Evolutionary conservation across 2,113 vertebrate genomes (phyloP).

Genomic region (Steatornis caripensis): DNA sequence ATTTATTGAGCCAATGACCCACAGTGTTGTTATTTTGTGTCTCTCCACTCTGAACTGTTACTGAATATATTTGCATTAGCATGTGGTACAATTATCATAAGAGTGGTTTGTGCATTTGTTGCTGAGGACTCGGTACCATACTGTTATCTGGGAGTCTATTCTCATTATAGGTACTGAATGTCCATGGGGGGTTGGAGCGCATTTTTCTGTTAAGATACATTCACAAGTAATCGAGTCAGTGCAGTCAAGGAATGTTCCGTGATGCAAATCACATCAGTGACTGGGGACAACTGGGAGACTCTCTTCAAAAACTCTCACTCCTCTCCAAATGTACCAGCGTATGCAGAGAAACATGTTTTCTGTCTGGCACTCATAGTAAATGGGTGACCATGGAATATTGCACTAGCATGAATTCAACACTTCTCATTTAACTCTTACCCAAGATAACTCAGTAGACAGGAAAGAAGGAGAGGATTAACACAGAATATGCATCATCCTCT

Average conservation of each 20-base stretch:
- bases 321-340: background rate
- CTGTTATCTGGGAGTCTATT: background rate
- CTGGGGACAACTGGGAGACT: background rate
- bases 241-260: background rate
- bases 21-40: background rate
- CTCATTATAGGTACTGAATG: background rate
- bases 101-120: background rate
- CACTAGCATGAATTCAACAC: background rate
- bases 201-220: background rate
- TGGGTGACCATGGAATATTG: background rate
- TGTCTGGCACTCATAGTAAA: background rate
- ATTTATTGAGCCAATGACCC: background rate
- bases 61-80: background rate
- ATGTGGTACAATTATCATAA: background rate
- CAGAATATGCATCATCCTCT: background rate
- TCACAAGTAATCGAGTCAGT: background rate
- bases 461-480: background rate
- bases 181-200: background rate
- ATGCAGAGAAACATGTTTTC: background rate
- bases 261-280: background rate
- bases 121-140: background rate
- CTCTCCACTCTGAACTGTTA: background rate
- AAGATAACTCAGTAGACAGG: background rate
- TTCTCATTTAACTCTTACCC: background rate
- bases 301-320: background rate